Evolutionary conservation across 2,113 vertebrate species (phyloP).

Genomic region (Lethenteron reissneri): DNA sequence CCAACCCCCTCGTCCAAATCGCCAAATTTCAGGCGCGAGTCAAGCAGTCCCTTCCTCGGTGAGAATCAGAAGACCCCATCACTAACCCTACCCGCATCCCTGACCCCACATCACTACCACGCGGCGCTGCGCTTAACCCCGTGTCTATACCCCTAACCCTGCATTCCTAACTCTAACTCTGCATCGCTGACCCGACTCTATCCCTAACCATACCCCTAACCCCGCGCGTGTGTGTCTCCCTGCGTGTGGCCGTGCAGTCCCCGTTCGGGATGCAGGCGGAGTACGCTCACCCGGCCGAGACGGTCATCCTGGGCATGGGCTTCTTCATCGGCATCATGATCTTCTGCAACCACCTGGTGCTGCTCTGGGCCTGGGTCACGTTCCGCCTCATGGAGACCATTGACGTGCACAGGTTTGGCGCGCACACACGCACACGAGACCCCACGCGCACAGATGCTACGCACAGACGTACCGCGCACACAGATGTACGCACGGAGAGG

Average conservation of each 20-base stretch:
- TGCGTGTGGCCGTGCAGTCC: constrained; percentile 24
- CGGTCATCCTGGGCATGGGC: constrained; percentile 60
- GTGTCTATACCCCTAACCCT: background rate
- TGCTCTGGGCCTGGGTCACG: constrained; percentile 88
- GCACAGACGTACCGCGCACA: too few relatives aligned
- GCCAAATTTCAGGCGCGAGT: too few relatives aligned
- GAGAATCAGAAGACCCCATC: too few relatives aligned
- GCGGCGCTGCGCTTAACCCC: background rate
- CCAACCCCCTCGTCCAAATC: too few relatives aligned
- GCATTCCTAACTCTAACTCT: background rate
- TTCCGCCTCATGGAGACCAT: constrained; percentile 69
- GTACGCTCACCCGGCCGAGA: constrained; percentile 81
- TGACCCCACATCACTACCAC: too few relatives aligned
- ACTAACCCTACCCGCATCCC: too few relatives aligned
- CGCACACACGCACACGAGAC: background rate
- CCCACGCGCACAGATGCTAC: too few relatives aligned
- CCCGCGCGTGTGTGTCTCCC: background rate
- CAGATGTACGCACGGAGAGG: too few relatives aligned
- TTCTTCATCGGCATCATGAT: constrained; percentile 84
- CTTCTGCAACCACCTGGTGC: constrained; percentile 64
- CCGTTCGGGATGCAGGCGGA: constrained; percentile 95
- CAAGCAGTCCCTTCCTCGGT: too few relatives aligned
- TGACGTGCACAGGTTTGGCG: constrained; percentile 69
- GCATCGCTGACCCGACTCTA: background rate
- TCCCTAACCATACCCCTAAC: background rate